Percentiles rank a stretch among this genome's conserved stretches.
Conservation (phyloP, 2,888 invertebrate genomes). For the Dolomedes plantarius region DNA sequence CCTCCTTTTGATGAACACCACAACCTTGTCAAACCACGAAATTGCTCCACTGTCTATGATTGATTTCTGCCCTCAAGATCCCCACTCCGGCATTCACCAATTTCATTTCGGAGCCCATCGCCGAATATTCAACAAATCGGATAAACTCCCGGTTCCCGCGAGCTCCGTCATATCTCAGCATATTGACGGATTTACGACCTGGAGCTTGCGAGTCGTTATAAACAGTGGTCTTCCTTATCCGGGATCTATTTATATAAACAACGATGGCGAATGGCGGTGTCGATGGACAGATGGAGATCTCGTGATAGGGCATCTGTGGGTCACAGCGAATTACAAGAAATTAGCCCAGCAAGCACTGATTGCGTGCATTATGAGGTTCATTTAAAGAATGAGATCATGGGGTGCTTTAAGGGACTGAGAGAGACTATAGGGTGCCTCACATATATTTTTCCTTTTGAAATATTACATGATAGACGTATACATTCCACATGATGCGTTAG, state of each 20-base stretch:
- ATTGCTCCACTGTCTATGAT: neutral
- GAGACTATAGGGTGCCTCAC: neutral
- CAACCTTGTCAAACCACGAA: neutral
- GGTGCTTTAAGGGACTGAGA: neutral
- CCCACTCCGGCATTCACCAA: neutral
- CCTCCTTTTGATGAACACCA: conserved; percentile 3
- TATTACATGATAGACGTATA: too few relatives aligned
- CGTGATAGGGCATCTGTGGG: neutral
- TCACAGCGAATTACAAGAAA: conserved; percentile 11
- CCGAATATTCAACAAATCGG: neutral
- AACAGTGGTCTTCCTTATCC: conserved; percentile 3
- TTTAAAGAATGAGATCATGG: neutral
- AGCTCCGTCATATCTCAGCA: neutral
- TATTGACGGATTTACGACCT: neutral
- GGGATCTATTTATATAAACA: neutral
- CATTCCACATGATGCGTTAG: too few relatives aligned
- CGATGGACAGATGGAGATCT: neutral
- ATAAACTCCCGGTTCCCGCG: neutral
- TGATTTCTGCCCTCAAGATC: conserved; percentile 1
- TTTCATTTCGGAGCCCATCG: neutral
- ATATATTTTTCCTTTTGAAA: too few relatives aligned
- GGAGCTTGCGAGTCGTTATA: neutral
- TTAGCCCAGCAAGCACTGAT: neutral
- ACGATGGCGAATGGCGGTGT: neutral
- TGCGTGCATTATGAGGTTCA: neutral